Evolutionary conservation across 2,797 vertebrate species (phyloP).

Genomic region (Darevskia nairensis): DNA sequence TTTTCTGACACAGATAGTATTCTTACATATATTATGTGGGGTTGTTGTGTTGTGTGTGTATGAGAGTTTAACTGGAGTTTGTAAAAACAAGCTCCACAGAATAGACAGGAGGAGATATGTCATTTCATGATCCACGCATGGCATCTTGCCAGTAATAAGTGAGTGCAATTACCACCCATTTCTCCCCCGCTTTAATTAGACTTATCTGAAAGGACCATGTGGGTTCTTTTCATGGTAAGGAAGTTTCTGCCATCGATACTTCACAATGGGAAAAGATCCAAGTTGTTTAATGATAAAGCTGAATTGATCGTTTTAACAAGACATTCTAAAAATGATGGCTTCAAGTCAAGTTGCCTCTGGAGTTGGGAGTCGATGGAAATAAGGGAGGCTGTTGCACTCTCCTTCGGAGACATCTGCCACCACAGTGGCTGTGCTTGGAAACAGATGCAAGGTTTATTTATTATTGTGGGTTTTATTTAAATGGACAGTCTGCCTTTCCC

Average conservation of each 20-base stretch:
- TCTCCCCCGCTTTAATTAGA: constrained; percentile 64
- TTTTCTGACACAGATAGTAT: constrained; percentile 41
- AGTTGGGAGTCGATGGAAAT: background rate
- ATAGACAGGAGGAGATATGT: background rate
- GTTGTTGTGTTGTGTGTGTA: background rate
- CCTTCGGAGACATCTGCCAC: background rate
- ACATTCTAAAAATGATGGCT: background rate
- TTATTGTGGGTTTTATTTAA: too few relatives aligned
- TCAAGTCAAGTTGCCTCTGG: background rate
- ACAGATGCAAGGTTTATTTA: background rate
- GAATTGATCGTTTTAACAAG: background rate
- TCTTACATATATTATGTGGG: background rate
- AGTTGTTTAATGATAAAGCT: constrained; percentile 16
- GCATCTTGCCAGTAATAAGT: constrained; percentile 52
- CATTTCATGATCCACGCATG: constrained; percentile 27
- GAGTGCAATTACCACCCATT: constrained; percentile 64
- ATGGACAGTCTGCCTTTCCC: too few relatives aligned
- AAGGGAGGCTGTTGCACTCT: background rate
- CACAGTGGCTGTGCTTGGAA: background rate
- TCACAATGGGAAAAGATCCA: background rate
- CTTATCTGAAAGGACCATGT: constrained; percentile 56
- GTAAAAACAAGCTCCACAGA: accelerated
- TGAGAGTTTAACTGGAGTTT: background rate
- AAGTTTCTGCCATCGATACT: background rate
- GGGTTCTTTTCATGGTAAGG: background rate